Percentiles rank a stretch among this genome's conserved stretches.
Evolutionary conservation across 2,888 invertebrate genomes (phyloP).

Genomic region (Blastobasis lacticolella): DNA sequence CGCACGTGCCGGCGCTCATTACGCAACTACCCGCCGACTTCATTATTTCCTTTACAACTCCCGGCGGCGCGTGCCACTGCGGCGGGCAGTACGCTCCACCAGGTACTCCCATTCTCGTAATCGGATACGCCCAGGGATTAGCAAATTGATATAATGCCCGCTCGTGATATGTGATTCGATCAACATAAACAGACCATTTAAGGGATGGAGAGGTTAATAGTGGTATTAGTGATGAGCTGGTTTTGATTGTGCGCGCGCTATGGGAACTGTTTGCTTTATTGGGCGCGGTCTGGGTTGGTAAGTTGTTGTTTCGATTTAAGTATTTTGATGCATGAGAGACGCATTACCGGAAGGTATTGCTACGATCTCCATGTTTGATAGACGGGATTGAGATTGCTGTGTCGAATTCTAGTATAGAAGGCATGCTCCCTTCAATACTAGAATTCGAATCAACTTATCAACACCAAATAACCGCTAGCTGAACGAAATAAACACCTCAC

Average conservation of each 20-base stretch:
- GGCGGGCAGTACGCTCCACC: conserved; percentile 24
- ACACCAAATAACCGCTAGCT: too few relatives aligned
- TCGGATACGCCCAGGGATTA: conserved; percentile 52
- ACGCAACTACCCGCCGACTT: conserved; percentile 50
- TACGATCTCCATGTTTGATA: too few relatives aligned
- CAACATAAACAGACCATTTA: conserved; percentile 60
- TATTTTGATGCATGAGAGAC: too few relatives aligned
- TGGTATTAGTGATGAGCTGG: conserved; percentile 25
- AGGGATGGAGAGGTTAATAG: conserved; percentile 44
- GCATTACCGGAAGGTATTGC: too few relatives aligned
- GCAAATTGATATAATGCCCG: conserved; percentile 30
- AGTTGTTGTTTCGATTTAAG: too few relatives aligned
- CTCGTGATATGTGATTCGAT: conserved; percentile 56
- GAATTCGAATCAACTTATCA: too few relatives aligned
- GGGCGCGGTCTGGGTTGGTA: too few relatives aligned
- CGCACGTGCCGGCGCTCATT: conserved; percentile 55
- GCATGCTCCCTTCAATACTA: too few relatives aligned
- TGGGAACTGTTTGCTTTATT: too few relatives aligned
- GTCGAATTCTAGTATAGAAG: too few relatives aligned
- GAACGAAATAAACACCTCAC: too few relatives aligned
- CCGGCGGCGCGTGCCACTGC: conserved; percentile 3
- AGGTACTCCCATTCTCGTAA: conserved; percentile 38
- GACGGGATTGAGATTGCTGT: too few relatives aligned
- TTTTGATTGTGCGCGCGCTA: conserved; percentile 18
- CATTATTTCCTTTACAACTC: conserved; percentile 62